phyloP scores from a whole-genome alignment of 2,888 invertebrate genomes.

The Agrotis exclamationis region DNA sequence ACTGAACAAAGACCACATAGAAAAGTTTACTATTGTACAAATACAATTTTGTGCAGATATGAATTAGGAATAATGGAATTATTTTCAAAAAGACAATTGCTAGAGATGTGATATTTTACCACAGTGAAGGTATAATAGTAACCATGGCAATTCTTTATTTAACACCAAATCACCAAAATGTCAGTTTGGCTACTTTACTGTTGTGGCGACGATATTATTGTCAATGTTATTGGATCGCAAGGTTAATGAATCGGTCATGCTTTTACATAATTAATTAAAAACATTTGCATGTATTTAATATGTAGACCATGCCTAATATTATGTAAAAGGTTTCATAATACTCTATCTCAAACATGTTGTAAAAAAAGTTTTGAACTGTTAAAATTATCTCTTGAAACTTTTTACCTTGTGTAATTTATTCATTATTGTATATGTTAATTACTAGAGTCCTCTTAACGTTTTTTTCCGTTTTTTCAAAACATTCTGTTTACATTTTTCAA shows the following conservation, averaged over 20 bases:
- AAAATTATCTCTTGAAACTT: not conserved
- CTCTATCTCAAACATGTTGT: not conserved
- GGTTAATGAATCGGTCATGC: constrained; percentile 70
- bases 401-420: not conserved
- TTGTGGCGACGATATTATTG: too few relatives aligned
- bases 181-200: too few relatives aligned
- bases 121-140: too few relatives aligned
- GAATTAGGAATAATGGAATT: too few relatives aligned
- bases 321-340: not conserved
- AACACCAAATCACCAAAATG: too few relatives aligned
- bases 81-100: too few relatives aligned
- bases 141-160: too few relatives aligned
- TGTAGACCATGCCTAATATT: not conserved
- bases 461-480: not conserved
- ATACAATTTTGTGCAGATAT: too few relatives aligned
- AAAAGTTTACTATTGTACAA: too few relatives aligned
- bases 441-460: too few relatives aligned
- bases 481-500: not conserved
- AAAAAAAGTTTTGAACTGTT: not conserved
- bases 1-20: too few relatives aligned
- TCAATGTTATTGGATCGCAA: constrained; percentile 79
- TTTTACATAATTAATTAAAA: constrained; percentile 57
- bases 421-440: not conserved
- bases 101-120: too few relatives aligned
- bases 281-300: constrained; percentile 10